A percentile compares a stretch with the other conserved stretches of the same genome.
These are phyloP conservation scores for Druon quercuslanigerum DNA, from an alignment of 1,140 invertebrate genomes.

Conservation along the genomic window DNA sequence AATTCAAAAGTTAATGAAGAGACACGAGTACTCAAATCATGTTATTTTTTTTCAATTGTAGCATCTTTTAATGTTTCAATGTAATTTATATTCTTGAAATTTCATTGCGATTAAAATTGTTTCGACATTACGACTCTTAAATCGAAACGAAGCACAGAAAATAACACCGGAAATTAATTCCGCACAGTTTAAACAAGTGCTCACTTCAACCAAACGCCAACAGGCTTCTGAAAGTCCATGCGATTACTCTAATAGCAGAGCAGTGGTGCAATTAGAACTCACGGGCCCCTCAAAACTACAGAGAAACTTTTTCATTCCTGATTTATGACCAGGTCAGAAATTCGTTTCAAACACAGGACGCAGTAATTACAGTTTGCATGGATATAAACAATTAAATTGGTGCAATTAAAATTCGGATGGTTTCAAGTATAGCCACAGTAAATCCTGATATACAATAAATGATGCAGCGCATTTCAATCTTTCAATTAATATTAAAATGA, in stretches of 20 bases:
- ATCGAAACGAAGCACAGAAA: conserved; percentile 5
- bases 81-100: conserved; percentile 12
- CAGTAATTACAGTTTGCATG: conserved; percentile 7
- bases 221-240: conserved; percentile 19
- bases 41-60: neutral
- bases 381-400: neutral
- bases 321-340: conserved; percentile 1
- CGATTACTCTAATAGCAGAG: conserved; percentile 20
- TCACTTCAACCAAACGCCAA: conserved; percentile 26
- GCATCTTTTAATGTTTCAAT: neutral
- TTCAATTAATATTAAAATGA: too few species aligned
- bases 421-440: too few species aligned
- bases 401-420: too few species aligned
- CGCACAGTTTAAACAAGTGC: conserved; percentile 10
- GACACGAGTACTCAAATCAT: too few species aligned
- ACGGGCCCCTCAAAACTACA: conserved; percentile 9
- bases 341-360: neutral
- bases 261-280: conserved; percentile 6
- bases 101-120: neutral
- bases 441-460: too few species aligned
- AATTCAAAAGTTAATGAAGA: too few species aligned
- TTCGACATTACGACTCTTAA: neutral
- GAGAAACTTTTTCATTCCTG: conserved; percentile 1
- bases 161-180: conserved; percentile 28
- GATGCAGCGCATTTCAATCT: too few species aligned